A percentile compares a stretch with the other conserved stretches of the same genome.
Conservation (phyloP, 2,113 vertebrate genomes). For the Fukomys damarensis region DNA sequence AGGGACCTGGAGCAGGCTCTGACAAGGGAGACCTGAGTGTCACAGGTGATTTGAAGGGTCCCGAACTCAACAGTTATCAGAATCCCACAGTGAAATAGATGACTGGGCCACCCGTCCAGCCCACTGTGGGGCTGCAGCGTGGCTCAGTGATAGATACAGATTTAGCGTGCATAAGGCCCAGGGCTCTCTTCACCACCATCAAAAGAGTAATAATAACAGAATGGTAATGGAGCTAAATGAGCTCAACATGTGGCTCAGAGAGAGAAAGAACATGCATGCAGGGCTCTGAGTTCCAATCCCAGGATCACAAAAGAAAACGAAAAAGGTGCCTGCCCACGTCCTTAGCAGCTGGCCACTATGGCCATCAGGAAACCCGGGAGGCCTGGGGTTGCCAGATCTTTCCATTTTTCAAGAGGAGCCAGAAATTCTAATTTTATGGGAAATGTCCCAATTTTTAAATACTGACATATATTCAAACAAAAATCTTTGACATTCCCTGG, state of each 20-base stretch:
- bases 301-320: too few relatives aligned
- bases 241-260: not conserved
- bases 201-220: not conserved
- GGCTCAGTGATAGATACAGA: too few relatives aligned
- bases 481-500: rapidly evolving
- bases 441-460: slow-evolving; percentile 18
- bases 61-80: not conserved
- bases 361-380: not conserved
- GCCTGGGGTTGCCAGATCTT: not conserved
- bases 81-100: rapidly evolving
- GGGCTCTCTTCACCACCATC: not conserved
- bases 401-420: not conserved
- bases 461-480: not conserved
- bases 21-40: not conserved
- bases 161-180: not conserved
- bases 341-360: not conserved
- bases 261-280: not conserved
- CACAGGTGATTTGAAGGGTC: not conserved
- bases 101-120: too few relatives aligned
- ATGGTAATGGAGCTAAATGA: not conserved
- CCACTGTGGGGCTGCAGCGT: too few relatives aligned
- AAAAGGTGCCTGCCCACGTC: not conserved
- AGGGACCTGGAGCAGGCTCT: not conserved
- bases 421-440: not conserved
- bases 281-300: not conserved